Evolutionary conservation across 1,140 invertebrate genomes (phyloP).

Genomic region (Pseudomyrmex cubaensis): DNA sequence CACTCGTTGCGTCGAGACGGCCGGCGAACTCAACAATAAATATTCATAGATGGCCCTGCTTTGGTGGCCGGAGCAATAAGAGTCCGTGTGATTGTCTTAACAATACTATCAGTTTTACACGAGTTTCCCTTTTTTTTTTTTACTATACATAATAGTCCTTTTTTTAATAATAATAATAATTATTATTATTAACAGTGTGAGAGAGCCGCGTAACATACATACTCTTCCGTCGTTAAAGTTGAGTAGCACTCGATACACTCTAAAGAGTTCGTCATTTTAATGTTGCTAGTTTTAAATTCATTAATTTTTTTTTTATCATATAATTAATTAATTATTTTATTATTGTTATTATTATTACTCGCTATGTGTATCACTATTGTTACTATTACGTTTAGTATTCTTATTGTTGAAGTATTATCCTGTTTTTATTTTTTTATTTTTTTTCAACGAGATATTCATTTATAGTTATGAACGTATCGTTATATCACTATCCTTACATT

Average conservation of each 20-base stretch:
- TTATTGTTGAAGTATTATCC: slow-evolving; percentile 49
- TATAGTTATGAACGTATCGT: slow-evolving; percentile 34
- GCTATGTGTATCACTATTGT: slow-evolving; percentile 61
- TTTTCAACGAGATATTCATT: slow-evolving; percentile 24
- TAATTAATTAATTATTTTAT: slow-evolving; percentile 52
- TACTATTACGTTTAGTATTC: slow-evolving; percentile 53
- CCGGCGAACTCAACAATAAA: slow-evolving; percentile 62
- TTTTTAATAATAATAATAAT: slow-evolving; percentile 28
- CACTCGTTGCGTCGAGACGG: background rate
- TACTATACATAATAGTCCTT: slow-evolving; percentile 6
- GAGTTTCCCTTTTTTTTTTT: slow-evolving; percentile 49
- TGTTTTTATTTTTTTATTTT: slow-evolving; percentile 52
- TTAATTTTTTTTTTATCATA: slow-evolving; percentile 50
- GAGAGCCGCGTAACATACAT: background rate
- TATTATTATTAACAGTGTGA: slow-evolving; percentile 66
- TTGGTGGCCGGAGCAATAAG: slow-evolving; percentile 80
- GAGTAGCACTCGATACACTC: slow-evolving; percentile 58
- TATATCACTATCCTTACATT: slow-evolving; percentile 47
- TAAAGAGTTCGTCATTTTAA: slow-evolving; percentile 41
- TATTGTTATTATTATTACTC: slow-evolving; percentile 67
- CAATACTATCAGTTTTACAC: slow-evolving; percentile 83
- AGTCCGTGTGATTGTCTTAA: slow-evolving; percentile 84
- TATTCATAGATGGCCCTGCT: slow-evolving; percentile 69
- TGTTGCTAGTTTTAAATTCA: slow-evolving; percentile 59
- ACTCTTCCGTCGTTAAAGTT: slow-evolving; percentile 59